Evolutionary conservation across 2,888 invertebrate genomes (phyloP), one percentile per base, ranked within the genome.

Genomic region (Apoderus coryli): DNA sequence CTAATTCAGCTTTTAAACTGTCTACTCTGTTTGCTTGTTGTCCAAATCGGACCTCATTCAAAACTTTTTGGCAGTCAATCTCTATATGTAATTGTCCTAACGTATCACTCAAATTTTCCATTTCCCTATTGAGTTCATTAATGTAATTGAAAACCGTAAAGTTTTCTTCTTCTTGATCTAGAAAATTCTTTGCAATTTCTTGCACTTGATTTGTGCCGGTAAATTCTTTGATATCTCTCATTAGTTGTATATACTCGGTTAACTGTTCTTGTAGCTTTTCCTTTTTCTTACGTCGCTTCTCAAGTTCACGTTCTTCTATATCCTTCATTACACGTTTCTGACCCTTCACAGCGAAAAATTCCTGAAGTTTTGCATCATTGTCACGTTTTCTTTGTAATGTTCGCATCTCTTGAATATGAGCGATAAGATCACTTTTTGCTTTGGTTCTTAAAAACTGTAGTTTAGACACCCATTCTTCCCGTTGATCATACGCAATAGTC

Each of bases 61-160:
- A 57, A 0, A 61, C 62, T 35, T 64, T 63, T 43, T 75, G 72
- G 22, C 71, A 69, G 28, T 72, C 72, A 33, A 84, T 79, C 42
- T 68, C 71, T 12, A 60, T 53, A 19, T 67, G 65, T 6, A 82
- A 53, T 38, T 67, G 63, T 27, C 67, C 66, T 0, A 82, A 74
- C 30, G 67, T 69, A 40, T 77, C 74, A 41, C 75, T 74, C 2
- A 84, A 52, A 23, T 69, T 64, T 53, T 85, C 84, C 33, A 85
- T 64, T 54, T 86, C 82, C 23, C 73, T 77, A 54, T 89, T 88
- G 34, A 90, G 65, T 50, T 88, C 85, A 52, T 86, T 89, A 22
- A 90, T 81, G 50, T 85, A 89, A 57, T 78, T 85, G 53, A 90
- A 92, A 1, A 86, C 65, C 0, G 89, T 85, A 54, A 89, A 90